These are phyloP conservation scores for Drosophila pegasa DNA, from an alignment of 2,888 invertebrate genomes.

Conservation along the genomic window DNA sequence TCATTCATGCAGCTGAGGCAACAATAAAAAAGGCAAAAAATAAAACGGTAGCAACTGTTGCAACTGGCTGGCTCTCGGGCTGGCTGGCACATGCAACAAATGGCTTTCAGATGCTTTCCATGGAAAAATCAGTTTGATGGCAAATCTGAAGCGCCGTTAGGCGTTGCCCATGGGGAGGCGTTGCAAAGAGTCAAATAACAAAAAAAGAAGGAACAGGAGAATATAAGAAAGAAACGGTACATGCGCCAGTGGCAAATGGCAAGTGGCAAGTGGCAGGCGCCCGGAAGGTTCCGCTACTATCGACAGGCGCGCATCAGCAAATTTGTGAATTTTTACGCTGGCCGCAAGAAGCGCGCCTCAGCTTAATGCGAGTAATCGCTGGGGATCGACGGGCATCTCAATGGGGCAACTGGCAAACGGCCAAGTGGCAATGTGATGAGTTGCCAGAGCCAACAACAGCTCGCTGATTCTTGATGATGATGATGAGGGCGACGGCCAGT, in stretches of 20 bases:
- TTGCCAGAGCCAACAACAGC: slow-evolving; percentile 38
- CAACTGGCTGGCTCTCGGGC: too few relatives aligned
- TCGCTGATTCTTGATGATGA: slow-evolving; percentile 28
- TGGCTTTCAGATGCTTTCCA: slow-evolving; percentile 46
- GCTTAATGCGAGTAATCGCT: slow-evolving; percentile 72
- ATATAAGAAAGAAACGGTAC: slow-evolving; percentile 40
- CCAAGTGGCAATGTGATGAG: slow-evolving; percentile 66
- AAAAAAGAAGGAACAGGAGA: background rate
- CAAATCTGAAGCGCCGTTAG: slow-evolving; percentile 74
- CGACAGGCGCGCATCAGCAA: slow-evolving; percentile 67
- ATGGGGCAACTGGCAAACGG: slow-evolving; percentile 46
- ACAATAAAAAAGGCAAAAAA: background rate
- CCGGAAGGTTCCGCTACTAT: slow-evolving; percentile 45
- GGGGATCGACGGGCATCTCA: slow-evolving; percentile 34
- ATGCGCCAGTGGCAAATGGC: slow-evolving; percentile 41
- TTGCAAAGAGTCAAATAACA: slow-evolving; percentile 50
- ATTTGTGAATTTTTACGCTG: slow-evolving; percentile 80
- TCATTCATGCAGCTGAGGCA: slow-evolving; percentile 14
- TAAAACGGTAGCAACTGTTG: slow-evolving; percentile 30
- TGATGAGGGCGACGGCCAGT: slow-evolving; percentile 52
- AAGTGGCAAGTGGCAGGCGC: slow-evolving; percentile 33
- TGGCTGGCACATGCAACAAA: slow-evolving; percentile 29
- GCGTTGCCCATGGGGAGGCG: slow-evolving; percentile 36
- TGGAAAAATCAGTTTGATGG: slow-evolving; percentile 59
- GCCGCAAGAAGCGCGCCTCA: slow-evolving; percentile 58